These are phyloP conservation scores for Megaleporinus macrocephalus DNA, from an alignment of 2,113 vertebrate genomes.

Conservation along the genomic window DNA sequence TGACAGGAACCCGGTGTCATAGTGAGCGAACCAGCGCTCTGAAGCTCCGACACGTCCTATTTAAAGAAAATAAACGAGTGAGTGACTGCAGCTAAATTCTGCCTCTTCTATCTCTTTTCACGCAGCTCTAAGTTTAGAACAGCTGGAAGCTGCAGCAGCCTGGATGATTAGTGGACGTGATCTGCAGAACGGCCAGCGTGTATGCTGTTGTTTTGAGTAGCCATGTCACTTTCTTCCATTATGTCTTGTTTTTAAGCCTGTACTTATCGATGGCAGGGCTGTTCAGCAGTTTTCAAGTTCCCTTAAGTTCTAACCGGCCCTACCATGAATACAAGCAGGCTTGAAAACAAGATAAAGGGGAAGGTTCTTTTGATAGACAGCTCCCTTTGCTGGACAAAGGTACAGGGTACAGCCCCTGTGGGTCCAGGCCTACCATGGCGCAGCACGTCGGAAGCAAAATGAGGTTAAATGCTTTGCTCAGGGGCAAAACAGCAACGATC, in stretches of 20 bases:
- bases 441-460: not conserved
- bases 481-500: not conserved
- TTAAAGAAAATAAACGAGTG: constrained; percentile 23
- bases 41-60: constrained; percentile 11
- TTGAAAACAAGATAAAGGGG: not conserved
- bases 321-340: not conserved
- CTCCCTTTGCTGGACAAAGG: not conserved
- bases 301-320: not conserved
- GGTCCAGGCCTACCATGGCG: not conserved
- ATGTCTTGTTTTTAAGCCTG: not conserved
- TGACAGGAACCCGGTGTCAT: constrained; percentile 46
- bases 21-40: constrained; percentile 18
- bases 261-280: not conserved
- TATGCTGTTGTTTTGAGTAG: not conserved
- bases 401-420: not conserved
- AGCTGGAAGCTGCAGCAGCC: not conserved
- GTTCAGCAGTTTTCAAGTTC: not conserved
- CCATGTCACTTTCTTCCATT: not conserved
- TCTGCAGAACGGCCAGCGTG: not conserved
- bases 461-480: not conserved
- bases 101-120: not conserved
- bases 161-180: not conserved
- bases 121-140: not conserved
- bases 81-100: constrained; percentile 4
- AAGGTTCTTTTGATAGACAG: not conserved